phyloP scores from a whole-genome alignment of 2,888 invertebrate genomes.

The Brachycybe producta region DNA sequence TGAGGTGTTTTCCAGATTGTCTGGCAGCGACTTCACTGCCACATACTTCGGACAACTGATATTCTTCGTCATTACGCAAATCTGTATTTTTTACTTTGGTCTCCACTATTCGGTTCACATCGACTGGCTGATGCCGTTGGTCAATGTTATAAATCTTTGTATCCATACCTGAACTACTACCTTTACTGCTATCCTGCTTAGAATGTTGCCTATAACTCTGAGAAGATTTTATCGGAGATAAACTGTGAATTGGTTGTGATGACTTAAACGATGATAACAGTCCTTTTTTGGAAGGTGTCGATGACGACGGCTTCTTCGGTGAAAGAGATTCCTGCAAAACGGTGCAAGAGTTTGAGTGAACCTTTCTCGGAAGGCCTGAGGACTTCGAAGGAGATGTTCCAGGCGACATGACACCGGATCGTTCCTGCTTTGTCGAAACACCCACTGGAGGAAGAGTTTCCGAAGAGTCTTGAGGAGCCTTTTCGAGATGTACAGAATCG shows the following conservation, averaged over 20 bases:
- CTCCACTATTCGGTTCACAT: neutral
- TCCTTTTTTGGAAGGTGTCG: neutral
- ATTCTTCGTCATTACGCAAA: conserved; percentile 10
- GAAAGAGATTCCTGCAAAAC: neutral
- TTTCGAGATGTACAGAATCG: conserved; percentile 5
- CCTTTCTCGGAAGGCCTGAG: conserved; percentile 13
- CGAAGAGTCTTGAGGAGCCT: too few relatives aligned
- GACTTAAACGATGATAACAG: neutral
- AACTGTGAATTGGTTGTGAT: neutral
- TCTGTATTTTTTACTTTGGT: conserved; percentile 15
- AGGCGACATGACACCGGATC: neutral
- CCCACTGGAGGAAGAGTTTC: neutral
- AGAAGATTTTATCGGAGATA: neutral
- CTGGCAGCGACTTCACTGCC: neutral
- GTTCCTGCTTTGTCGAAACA: neutral
- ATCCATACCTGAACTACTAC: neutral
- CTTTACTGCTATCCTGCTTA: neutral
- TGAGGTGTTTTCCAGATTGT: neutral
- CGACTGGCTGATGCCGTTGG: neutral
- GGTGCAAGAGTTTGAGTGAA: neutral
- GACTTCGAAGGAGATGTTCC: neutral
- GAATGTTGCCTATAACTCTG: neutral
- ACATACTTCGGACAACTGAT: conserved; percentile 4
- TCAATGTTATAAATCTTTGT: conserved; percentile 7
- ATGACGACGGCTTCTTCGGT: neutral